Conservation (phyloP, 2,113 vertebrate species). For the Gopherus evgoodei region DNA sequence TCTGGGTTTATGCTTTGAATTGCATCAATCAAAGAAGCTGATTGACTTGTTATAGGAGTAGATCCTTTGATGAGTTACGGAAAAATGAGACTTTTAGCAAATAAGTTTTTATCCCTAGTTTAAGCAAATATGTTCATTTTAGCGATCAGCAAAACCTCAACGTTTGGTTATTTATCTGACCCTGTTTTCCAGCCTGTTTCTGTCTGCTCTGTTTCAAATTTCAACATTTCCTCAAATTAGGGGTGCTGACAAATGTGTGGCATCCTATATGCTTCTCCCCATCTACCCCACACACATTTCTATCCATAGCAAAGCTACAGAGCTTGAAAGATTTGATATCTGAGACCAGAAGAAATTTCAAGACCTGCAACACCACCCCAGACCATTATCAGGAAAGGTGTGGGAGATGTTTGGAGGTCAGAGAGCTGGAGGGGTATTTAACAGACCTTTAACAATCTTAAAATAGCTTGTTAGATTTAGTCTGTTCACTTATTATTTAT, state of each 20-base stretch:
- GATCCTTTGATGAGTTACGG: neutral
- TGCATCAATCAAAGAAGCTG: neutral
- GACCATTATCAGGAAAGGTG: neutral
- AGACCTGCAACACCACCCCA: neutral
- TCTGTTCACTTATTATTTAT: neutral
- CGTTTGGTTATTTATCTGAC: neutral
- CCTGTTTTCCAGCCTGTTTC: neutral
- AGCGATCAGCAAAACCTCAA: neutral
- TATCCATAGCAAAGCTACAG: neutral
- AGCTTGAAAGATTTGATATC: neutral
- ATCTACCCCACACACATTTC: accelerated
- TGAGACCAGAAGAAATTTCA: neutral
- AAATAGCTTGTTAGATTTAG: neutral
- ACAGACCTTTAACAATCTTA: neutral
- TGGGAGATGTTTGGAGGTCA: neutral
- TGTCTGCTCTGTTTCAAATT: neutral
- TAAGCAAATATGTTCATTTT: neutral
- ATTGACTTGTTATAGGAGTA: neutral
- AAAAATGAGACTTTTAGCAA: neutral
- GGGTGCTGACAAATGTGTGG: neutral
- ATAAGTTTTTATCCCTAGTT: neutral
- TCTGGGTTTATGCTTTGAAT: neutral
- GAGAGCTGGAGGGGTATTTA: neutral
- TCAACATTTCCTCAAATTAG: neutral
- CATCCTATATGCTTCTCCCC: neutral